phyloP scores from a whole-genome alignment of 2,113 vertebrate genomes.

The Otis tarda region DNA sequence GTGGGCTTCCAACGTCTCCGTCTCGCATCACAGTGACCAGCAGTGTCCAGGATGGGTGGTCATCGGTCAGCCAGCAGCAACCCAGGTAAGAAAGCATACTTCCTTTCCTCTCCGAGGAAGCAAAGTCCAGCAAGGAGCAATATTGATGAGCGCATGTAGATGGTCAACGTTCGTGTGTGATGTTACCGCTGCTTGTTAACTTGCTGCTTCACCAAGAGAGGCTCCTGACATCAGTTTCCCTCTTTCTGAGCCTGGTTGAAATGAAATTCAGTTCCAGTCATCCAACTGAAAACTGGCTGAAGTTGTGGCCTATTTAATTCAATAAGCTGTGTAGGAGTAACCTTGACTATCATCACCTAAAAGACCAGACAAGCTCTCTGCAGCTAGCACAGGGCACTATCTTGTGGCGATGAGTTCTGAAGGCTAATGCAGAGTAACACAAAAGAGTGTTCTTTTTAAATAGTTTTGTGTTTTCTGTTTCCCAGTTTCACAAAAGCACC shows the following conservation, averaged over 20 bases:
- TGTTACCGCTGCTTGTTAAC: not conserved
- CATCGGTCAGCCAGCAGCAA: constrained; percentile 91
- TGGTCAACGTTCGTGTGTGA: fast-evolving
- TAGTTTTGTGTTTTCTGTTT: constrained; percentile 58
- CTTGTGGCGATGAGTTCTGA: constrained; percentile 3
- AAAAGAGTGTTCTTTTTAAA: constrained; percentile 44
- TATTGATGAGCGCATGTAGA: not conserved
- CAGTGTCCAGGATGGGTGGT: constrained; percentile 93
- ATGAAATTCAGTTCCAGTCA: not conserved
- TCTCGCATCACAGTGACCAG: constrained; percentile 89
- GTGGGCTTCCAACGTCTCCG: constrained; percentile 90
- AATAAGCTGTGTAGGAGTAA: not conserved
- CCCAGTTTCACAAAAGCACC: constrained; percentile 38
- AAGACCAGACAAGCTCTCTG: not conserved
- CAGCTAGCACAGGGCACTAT: not conserved
- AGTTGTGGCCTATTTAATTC: not conserved
- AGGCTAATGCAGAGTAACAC: constrained; percentile 1
- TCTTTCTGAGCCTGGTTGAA: not conserved
- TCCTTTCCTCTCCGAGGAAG: not conserved
- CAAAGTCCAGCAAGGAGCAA: not conserved
- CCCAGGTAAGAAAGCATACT: constrained; percentile 80
- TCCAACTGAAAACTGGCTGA: not conserved
- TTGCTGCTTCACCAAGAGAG: not conserved
- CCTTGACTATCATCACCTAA: not conserved
- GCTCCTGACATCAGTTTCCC: not conserved